Evolutionary conservation across 2,888 invertebrate genomes (phyloP), one percentile per base, ranked within the genome.

Genomic region (Ceraclea dissimilis): DNA sequence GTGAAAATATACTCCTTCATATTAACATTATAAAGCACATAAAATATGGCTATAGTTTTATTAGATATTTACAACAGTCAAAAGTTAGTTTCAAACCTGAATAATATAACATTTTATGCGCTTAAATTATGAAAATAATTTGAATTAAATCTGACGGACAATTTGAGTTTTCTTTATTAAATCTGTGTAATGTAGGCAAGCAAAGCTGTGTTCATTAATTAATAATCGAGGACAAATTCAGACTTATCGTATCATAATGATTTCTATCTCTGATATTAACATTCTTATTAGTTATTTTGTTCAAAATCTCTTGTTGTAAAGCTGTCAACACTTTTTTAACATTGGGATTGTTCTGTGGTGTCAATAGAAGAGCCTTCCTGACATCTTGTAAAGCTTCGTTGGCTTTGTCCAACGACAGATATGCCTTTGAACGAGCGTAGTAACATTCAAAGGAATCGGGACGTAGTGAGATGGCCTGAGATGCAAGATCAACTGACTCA

Each of bases 361-460:
- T 85, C 16, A 88, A 72, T 31, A 83, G 73, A 21, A 91, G 69
- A 0, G 95, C 94, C 68, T 91, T 85, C 63, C 87, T 82, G 11
- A 93, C 86, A 69, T 95, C 94, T 1, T 82, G 79, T 18, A 93
- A 74, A 0, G 94, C 93, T 63, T 89, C 86, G 21, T 85, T 81
- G 2, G 84, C 75, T 63, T 84, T 83, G 70, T 83, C 84, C 52
- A 86, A 76, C 56, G 93, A 92, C 60, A 93, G 78, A 60, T 86
- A 84, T 6, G 93, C 94, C 67, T 94, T 86, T 0, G 94, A 88
- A 69, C 93, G 81, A 2, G 94, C 93, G 71, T 94, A 95, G 65
- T 86, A 93, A 4, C 94, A 94, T 73, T 95, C 95, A 68, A 91
- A 95, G 2, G 93, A 93, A 68, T 88, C 85, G 1, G 92, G 88